Percentiles rank a stretch among this genome's conserved stretches.
phyloP scores from a whole-genome alignment of 2,113 vertebrate genomes.

The Crotophaga sulcirostris region DNA sequence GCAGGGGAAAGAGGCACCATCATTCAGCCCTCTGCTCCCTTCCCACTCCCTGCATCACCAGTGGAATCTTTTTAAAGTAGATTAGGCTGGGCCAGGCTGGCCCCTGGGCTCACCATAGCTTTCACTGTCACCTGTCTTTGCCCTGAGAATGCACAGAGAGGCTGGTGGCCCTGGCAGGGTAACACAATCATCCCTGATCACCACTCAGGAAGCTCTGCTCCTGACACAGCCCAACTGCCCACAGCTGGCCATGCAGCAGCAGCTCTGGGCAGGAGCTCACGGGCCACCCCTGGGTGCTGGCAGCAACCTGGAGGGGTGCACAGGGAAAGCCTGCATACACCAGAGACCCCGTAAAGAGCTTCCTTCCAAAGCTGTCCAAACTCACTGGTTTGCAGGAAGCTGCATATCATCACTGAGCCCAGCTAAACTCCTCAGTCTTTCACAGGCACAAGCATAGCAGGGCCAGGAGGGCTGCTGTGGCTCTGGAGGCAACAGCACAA shows the following conservation, averaged over 20 bases:
- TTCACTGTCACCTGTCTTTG: background rate
- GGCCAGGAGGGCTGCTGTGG: background rate
- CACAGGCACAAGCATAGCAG: background rate
- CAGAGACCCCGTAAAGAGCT: background rate
- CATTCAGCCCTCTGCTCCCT: background rate
- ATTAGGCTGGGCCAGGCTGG: background rate
- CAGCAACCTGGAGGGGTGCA: background rate
- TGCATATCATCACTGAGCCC: background rate
- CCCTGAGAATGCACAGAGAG: background rate
- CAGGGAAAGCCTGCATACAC: background rate
- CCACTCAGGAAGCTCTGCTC: background rate
- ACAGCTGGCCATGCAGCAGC: background rate
- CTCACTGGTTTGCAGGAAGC: background rate
- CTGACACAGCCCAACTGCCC: background rate
- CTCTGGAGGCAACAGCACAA: background rate
- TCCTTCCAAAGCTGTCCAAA: background rate
- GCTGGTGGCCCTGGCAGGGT: background rate
- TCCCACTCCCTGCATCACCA: background rate
- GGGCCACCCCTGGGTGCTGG: background rate
- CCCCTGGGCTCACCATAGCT: accelerated
- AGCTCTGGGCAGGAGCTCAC: accelerated
- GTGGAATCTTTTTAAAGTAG: background rate
- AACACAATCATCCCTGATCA: background rate
- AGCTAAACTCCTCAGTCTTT: background rate
- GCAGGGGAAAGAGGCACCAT: background rate